Percentiles rank a stretch among this genome's conserved stretches.
Conservation (phyloP, 2,797 vertebrate genomes). For the Luscinia luscinia region DNA sequence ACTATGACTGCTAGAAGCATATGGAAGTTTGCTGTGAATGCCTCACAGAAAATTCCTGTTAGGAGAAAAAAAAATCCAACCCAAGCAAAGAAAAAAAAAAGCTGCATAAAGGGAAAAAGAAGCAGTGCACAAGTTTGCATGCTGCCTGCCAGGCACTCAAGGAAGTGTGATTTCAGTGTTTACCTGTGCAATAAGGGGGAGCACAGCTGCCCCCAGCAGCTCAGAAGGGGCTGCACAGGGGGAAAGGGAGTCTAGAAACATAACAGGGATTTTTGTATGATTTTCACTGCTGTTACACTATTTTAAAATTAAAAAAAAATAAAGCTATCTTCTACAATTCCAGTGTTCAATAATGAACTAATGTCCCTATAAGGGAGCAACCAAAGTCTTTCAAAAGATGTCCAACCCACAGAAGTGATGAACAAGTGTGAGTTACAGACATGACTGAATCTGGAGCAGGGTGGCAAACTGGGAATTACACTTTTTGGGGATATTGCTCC, state of each 20-base stretch:
- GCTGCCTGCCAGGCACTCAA: background rate
- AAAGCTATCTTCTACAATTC: background rate
- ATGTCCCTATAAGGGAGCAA: background rate
- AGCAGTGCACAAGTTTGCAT: background rate
- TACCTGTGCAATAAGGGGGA: background rate
- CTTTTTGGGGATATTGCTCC: background rate
- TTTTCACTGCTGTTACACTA: background rate
- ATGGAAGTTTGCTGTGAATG: background rate
- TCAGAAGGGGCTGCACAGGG: background rate
- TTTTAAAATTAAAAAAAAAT: background rate
- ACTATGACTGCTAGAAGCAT: background rate
- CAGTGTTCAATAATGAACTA: background rate
- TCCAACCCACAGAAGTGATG: background rate
- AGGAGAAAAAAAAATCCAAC: accelerated
- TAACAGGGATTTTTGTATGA: background rate
- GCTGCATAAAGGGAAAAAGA: background rate
- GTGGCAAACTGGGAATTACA: background rate
- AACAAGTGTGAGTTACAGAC: background rate
- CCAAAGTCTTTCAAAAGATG: background rate
- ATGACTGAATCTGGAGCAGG: background rate
- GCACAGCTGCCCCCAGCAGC: background rate
- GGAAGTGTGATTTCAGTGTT: background rate
- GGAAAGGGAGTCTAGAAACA: background rate
- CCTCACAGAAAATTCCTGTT: background rate
- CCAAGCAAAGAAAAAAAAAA: background rate